A percentile compares a stretch with the other conserved stretches of the same genome.
Evolutionary conservation across 2,113 vertebrate species (phyloP).

Genomic region (Pituophis catenifer): DNA sequence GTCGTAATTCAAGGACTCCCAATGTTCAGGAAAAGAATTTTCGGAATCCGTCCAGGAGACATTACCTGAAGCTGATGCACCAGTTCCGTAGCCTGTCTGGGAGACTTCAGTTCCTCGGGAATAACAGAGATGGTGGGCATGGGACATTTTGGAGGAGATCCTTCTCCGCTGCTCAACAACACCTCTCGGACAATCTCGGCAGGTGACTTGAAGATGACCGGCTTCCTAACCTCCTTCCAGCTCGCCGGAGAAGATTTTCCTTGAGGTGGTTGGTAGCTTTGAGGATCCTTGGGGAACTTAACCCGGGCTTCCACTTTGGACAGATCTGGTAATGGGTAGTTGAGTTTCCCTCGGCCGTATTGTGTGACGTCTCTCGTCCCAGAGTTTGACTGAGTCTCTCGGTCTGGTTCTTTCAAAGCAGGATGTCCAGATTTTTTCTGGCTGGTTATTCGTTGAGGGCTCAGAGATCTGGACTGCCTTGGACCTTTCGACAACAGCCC

Average conservation of each 20-base stretch:
- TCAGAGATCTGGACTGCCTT: constrained; percentile 28
- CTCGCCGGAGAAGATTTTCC: constrained; percentile 47
- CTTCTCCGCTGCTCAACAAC: constrained; percentile 72
- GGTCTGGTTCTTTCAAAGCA: constrained; percentile 3
- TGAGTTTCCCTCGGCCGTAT: constrained; percentile 73
- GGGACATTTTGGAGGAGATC: constrained; percentile 15
- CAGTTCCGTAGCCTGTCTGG: constrained; percentile 78
- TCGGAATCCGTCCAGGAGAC: fast-evolving
- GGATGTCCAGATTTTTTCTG: not conserved
- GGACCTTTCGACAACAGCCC: constrained; percentile 23
- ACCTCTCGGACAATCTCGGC: constrained; percentile 87
- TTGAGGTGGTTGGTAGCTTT: constrained; percentile 79
- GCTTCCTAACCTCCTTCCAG: constrained; percentile 24
- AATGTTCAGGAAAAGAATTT: not conserved
- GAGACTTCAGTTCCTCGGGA: constrained; percentile 79
- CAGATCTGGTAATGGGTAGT: constrained; percentile 82
- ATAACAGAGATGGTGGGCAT: constrained; percentile 41
- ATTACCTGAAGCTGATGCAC: constrained; percentile 89
- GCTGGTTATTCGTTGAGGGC: not conserved
- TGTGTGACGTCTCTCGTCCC: constrained; percentile 30
- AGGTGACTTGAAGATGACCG: constrained; percentile 80
- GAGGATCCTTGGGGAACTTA: constrained; percentile 74
- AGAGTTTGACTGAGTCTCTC: not conserved
- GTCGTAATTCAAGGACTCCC: too few species aligned
- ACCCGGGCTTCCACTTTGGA: constrained; percentile 87